Conservation (phyloP, 2,113 vertebrate species). For the Condylura cristata region DNA sequence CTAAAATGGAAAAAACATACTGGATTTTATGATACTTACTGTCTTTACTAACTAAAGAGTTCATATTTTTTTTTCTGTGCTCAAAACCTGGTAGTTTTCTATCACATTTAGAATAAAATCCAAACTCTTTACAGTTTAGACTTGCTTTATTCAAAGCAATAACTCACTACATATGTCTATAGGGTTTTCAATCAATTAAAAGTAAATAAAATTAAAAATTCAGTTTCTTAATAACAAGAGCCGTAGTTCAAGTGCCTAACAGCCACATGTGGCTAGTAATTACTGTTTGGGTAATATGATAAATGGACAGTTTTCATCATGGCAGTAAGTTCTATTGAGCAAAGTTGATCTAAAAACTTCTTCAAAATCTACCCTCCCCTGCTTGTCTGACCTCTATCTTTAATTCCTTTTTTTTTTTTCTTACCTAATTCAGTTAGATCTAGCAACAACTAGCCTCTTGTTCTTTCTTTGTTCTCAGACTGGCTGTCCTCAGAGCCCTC, state of each 20-base stretch:
- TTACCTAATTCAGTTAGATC: background rate
- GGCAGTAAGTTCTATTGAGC: background rate
- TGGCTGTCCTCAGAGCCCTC: background rate
- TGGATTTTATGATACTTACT: constrained; percentile 33
- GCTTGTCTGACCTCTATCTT: background rate
- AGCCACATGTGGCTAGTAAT: background rate
- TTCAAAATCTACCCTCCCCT: background rate
- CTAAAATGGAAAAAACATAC: constrained; percentile 3
- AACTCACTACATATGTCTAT: background rate
- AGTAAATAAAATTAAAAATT: background rate
- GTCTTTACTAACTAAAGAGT: background rate
- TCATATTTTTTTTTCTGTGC: background rate
- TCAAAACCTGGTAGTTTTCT: background rate
- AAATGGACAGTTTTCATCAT: background rate
- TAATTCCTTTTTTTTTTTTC: too few relatives aligned
- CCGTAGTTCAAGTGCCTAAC: background rate
- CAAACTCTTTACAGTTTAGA: background rate
- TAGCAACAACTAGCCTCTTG: background rate
- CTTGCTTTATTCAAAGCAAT: background rate
- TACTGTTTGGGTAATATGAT: background rate
- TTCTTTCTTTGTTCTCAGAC: background rate
- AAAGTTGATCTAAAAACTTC: background rate
- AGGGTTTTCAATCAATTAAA: constrained; percentile 18
- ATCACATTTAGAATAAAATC: constrained; percentile 27
- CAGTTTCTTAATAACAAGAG: background rate